A percentile compares a stretch with the other conserved stretches of the same genome.
Conservation (phyloP, 2,888 invertebrate genomes). For the Chloromyia formosa region DNA sequence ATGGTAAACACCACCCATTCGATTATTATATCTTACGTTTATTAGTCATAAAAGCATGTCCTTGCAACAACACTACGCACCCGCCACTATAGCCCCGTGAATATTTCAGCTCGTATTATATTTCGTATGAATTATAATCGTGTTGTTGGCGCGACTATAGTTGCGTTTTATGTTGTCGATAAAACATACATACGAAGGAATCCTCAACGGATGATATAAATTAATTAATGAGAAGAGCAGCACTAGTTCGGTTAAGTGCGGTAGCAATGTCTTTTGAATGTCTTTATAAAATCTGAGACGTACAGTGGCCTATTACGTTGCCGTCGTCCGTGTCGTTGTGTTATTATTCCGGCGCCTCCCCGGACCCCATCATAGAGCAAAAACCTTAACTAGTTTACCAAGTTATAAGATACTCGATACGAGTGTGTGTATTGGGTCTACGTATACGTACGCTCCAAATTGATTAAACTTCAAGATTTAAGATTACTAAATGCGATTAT, state of each 20-base stretch:
- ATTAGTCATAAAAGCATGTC: background rate
- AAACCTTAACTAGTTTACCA: conserved; percentile 24
- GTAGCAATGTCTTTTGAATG: conserved; percentile 40
- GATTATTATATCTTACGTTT: no score
- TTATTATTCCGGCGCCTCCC: background rate
- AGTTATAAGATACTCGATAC: conserved; percentile 19
- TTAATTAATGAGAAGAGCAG: conserved; percentile 46
- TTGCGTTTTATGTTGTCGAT: no score
- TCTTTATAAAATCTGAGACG: conserved; percentile 45
- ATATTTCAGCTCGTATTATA: conserved; percentile 19
- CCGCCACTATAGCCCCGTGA: background rate
- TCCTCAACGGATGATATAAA: conserved; percentile 49
- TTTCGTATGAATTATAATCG: background rate
- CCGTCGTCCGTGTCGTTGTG: background rate
- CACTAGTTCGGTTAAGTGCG: conserved; percentile 41
- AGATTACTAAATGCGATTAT: conserved; percentile 49
- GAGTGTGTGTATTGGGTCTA: background rate
- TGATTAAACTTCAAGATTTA: conserved; percentile 49
- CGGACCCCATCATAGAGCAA: background rate
- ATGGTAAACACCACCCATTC: no score
- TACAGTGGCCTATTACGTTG: background rate
- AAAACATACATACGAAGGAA: conserved; percentile 19
- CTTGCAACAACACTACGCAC: background rate
- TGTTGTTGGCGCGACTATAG: background rate
- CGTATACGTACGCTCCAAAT: conserved; percentile 47